phyloP scores from a whole-genome alignment of 2,113 vertebrate species.

The Podocnemis expansa region DNA sequence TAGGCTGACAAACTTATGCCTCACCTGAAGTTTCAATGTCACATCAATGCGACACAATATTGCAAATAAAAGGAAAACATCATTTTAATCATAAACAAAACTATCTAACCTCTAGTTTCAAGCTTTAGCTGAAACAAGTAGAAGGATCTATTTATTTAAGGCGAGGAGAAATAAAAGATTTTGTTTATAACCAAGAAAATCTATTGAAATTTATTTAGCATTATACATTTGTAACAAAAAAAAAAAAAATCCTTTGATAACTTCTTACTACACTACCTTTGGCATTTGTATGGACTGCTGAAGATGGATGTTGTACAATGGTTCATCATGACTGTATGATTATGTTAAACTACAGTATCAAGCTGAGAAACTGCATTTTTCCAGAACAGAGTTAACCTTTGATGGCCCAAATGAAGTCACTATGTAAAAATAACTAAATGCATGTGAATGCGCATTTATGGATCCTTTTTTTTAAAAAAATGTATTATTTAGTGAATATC shows the following conservation, averaged over 20 bases:
- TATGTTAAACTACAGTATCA: conserved; percentile 31
- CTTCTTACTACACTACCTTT: conserved; percentile 47
- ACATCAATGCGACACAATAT: conserved; percentile 13
- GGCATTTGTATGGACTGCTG: conserved; percentile 63
- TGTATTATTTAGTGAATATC: conserved; percentile 85
- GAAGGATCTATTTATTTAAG: conserved; percentile 40
- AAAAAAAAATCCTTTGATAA: not conserved
- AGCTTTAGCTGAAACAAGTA: conserved; percentile 30
- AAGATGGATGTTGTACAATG: conserved; percentile 44
- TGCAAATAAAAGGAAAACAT: conserved; percentile 13
- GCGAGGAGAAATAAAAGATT: conserved; percentile 51
- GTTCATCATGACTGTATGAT: conserved; percentile 39
- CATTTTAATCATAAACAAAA: conserved; percentile 52
- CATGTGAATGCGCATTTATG: conserved; percentile 89
- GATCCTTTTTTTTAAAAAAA: conserved; percentile 78
- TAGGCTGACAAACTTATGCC: conserved; percentile 2
- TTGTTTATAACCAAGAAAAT: conserved; percentile 34
- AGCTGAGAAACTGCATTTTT: conserved; percentile 43
- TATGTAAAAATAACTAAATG: conserved; percentile 81
- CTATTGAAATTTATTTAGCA: conserved; percentile 32
- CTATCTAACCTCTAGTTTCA: conserved; percentile 25
- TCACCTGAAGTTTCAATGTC: conserved; percentile 30
- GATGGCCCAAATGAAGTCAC: conserved; percentile 69
- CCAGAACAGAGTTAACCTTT: conserved; percentile 58
- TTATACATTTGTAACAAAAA: conserved; percentile 33